Percentiles rank a stretch among this genome's conserved stretches.
Evolutionary conservation across 2,888 invertebrate species (phyloP).

Genomic region (Cantharis rufa): DNA sequence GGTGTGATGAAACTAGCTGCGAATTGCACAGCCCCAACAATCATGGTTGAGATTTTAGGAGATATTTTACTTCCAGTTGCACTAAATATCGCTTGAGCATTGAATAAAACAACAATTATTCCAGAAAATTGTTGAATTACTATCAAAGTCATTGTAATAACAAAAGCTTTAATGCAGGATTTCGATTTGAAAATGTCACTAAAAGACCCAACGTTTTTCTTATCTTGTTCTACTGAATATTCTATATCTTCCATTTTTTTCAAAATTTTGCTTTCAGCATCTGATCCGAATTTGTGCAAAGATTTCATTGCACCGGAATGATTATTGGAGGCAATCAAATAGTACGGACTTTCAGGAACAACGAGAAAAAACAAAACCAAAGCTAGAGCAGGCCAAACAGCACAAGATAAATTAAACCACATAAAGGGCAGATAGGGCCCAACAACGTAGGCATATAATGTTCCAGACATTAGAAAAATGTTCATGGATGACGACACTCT

Average conservation of each 20-base stretch:
- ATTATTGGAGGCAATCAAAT: conserved; percentile 63
- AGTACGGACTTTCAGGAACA: conserved; percentile 84
- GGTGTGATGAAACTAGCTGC: background rate
- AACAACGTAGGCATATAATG: background rate
- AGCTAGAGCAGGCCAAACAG: conserved; percentile 14
- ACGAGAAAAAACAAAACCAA: conserved; percentile 66
- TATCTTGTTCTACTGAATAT: conserved; percentile 52
- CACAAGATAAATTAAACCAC: background rate
- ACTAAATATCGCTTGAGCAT: background rate
- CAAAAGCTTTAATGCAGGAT: conserved; percentile 75
- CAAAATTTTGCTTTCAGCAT: conserved; percentile 62
- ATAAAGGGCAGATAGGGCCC: background rate
- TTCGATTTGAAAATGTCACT: conserved; percentile 59
- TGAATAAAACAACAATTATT: conserved; percentile 56
- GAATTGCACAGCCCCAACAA: background rate
- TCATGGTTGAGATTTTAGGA: background rate
- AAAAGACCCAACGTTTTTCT: conserved; percentile 52
- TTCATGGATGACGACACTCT: conserved; percentile 42
- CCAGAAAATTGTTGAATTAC: conserved; percentile 84
- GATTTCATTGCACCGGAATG: conserved; percentile 66
- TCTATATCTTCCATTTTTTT: conserved; percentile 60
- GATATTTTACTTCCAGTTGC: conserved; percentile 45
- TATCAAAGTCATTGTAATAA: conserved; percentile 74
- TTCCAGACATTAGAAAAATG: background rate
- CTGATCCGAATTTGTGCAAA: conserved; percentile 69